phyloP scores from a whole-genome alignment of 2,888 invertebrate genomes.

The Pimpla rufipes region DNA sequence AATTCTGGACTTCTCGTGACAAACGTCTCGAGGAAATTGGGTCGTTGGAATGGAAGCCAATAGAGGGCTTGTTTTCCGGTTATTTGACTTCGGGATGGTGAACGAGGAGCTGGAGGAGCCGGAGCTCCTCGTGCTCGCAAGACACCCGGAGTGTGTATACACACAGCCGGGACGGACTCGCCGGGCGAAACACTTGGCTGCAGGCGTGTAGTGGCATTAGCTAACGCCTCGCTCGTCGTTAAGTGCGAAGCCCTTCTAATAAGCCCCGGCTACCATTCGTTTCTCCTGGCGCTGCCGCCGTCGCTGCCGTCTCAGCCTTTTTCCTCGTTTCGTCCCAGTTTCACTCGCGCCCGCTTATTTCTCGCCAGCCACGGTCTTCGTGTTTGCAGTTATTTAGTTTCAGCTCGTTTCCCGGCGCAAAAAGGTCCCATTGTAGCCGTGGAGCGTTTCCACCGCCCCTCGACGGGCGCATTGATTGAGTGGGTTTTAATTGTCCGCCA shows the following conservation, averaged over 20 bases:
- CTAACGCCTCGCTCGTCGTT: conserved; percentile 29
- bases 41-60: background rate
- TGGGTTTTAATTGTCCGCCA: conserved; percentile 30
- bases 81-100: conserved; percentile 18
- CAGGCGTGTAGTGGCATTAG: conserved; percentile 5
- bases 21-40: background rate
- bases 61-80: background rate
- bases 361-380: background rate
- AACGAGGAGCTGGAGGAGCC: background rate
- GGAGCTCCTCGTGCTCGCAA: conserved; percentile 13
- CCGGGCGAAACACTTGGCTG: conserved; percentile 22
- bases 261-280: conserved; percentile 17
- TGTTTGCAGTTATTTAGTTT: background rate
- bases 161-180: conserved; percentile 12
- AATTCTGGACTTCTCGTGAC: background rate
- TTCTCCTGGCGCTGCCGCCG: background rate
- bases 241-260: conserved; percentile 30
- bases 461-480: background rate
- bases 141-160: conserved; percentile 6
- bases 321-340: conserved; percentile 1
- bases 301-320: background rate
- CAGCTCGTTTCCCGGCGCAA: background rate
- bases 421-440: conserved; percentile 6
- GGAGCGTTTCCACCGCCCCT: conserved; percentile 2
- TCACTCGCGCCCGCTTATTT: background rate